These are phyloP conservation scores for Nothura maculosa DNA, from an alignment of 2,797 vertebrate genomes.

Conservation along the genomic window DNA sequence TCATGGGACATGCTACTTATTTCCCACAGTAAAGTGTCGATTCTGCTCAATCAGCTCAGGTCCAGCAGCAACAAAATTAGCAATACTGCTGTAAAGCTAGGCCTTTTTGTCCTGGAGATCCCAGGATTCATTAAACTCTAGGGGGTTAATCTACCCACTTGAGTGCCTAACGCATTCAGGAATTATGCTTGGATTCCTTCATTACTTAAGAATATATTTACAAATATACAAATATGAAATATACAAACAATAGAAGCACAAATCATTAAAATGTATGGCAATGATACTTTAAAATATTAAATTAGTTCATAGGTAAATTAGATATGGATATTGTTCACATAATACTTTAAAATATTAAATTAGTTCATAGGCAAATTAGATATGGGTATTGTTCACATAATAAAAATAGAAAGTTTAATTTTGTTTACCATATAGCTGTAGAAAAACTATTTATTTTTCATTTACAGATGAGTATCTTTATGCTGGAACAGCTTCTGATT, in stretches of 20 bases:
- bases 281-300: not conserved
- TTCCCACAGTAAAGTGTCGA: not conserved
- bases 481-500: slow-evolving; percentile 95
- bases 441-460: slow-evolving; percentile 35
- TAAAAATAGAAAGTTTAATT: not conserved
- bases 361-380: not conserved
- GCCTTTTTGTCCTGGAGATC: not conserved
- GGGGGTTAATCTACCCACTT: not conserved
- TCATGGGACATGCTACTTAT: not conserved
- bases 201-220: not conserved
- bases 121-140: not conserved
- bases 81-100: rapidly evolving
- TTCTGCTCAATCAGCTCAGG: not conserved
- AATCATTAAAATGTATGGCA: not conserved
- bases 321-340: not conserved
- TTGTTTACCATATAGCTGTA: not conserved
- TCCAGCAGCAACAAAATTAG: not conserved
- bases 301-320: not conserved
- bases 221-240: not conserved
- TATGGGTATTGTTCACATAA: not conserved
- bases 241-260: not conserved
- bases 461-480: slow-evolving; percentile 93
- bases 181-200: not conserved
- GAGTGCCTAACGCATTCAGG: not conserved
- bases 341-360: not conserved